Evolutionary conservation across 2,888 invertebrate species (phyloP).

Genomic region (Cancer borealis): DNA sequence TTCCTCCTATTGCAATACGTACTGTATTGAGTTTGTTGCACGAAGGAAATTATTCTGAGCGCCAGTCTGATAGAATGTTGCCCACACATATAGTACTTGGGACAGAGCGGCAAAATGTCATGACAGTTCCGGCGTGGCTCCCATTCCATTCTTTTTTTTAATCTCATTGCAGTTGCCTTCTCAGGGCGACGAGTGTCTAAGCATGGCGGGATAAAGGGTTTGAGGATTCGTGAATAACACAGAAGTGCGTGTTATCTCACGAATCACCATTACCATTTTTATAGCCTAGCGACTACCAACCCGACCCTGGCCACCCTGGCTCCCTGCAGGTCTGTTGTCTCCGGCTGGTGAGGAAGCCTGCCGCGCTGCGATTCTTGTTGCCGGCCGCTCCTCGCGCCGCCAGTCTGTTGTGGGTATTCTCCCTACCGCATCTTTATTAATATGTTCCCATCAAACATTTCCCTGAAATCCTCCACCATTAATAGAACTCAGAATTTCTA

Average conservation of each 20-base stretch:
- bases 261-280: conserved; percentile 3
- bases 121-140: neutral
- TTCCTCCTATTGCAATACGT: neutral
- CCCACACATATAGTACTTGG: neutral
- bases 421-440: neutral
- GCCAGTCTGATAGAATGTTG: neutral
- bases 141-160: neutral
- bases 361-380: neutral
- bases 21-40: neutral
- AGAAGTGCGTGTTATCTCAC: neutral
- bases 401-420: neutral
- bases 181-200: neutral
- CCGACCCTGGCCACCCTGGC: neutral
- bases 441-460: neutral
- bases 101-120: neutral
- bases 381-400: conserved; percentile 2
- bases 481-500: neutral
- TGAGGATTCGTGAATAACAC: neutral
- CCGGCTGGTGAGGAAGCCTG: neutral
- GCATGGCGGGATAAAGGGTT: neutral
- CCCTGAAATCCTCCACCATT: neutral
- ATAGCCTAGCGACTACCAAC: neutral
- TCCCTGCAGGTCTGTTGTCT: neutral
- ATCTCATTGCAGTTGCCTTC: neutral
- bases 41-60: neutral